A percentile compares a stretch with the other conserved stretches of the same genome.
Evolutionary conservation across 1,140 invertebrate genomes (phyloP).

Genomic region (Prorops nasuta): DNA sequence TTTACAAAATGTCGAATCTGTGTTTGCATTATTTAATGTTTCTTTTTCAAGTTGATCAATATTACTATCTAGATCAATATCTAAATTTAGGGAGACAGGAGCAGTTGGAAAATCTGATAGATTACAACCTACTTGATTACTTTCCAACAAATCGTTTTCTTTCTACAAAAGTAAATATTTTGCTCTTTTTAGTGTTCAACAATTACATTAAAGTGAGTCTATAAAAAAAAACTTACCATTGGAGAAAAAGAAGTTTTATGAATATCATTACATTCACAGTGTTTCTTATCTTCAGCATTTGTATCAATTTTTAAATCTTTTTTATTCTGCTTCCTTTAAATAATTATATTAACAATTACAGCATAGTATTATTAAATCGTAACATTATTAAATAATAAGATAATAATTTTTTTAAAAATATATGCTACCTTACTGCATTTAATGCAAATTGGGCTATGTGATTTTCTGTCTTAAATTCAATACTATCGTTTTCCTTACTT

Average conservation of each 20-base stretch:
- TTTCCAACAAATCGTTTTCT: slow-evolving; percentile 28
- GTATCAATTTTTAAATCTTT: slow-evolving; percentile 4
- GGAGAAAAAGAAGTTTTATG: slow-evolving; percentile 1
- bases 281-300: slow-evolving; percentile 12
- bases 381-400: no score
- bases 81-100: no score
- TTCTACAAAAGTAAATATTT: slow-evolving; percentile 5
- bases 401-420: no score
- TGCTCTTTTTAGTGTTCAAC: not conserved
- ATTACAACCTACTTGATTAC: no score
- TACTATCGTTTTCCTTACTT: no score
- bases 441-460: slow-evolving; percentile 19
- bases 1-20: no score
- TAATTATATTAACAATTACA: no score
- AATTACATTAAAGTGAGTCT: not conserved
- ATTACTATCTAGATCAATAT: no score
- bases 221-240: slow-evolving; percentile 11
- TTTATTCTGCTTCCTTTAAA: slow-evolving; percentile 6
- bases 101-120: no score
- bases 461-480: no score
- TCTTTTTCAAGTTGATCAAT: slow-evolving; percentile 2
- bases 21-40: not conserved
- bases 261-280: slow-evolving; percentile 17
- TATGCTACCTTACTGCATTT: slow-evolving; percentile 21
- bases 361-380: no score